A percentile compares a stretch with the other conserved stretches of the same genome.
Conservation (phyloP, 2,113 vertebrate species). For the Accipiter cooperii region DNA sequence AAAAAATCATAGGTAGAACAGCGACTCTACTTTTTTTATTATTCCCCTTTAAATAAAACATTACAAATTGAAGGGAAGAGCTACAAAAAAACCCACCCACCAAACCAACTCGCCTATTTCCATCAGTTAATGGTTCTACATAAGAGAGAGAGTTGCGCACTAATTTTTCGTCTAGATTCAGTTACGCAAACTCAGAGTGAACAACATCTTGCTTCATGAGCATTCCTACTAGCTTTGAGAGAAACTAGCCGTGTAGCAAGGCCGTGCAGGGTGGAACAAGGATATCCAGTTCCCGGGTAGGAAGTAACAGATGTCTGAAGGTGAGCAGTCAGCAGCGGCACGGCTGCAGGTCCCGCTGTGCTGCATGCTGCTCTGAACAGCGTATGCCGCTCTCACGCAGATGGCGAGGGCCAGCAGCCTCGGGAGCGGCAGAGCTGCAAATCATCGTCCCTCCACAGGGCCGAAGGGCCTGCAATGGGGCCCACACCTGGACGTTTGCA, state of each 20-base stretch:
- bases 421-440: neutral
- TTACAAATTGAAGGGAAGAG: neutral
- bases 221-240: neutral
- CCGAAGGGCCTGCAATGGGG: fast-evolving
- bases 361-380: neutral
- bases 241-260: neutral
- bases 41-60: neutral
- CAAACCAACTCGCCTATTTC: neutral
- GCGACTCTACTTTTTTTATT: neutral
- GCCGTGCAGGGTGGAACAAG: fast-evolving
- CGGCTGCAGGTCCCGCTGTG: neutral
- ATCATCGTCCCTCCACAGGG: fast-evolving
- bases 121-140: neutral
- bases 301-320: conserved; percentile 16
- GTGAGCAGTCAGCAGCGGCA: neutral
- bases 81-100: neutral
- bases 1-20: neutral
- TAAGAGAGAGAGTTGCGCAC: fast-evolving
- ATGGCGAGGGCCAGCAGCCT: neutral
- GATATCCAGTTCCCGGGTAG: neutral
- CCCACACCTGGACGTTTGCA: neutral
- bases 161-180: neutral
- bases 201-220: fast-evolving
- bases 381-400: neutral
- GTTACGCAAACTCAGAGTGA: neutral